phyloP scores from a whole-genome alignment of 2,113 vertebrate species.

The Chloropsis cyanopogon region DNA sequence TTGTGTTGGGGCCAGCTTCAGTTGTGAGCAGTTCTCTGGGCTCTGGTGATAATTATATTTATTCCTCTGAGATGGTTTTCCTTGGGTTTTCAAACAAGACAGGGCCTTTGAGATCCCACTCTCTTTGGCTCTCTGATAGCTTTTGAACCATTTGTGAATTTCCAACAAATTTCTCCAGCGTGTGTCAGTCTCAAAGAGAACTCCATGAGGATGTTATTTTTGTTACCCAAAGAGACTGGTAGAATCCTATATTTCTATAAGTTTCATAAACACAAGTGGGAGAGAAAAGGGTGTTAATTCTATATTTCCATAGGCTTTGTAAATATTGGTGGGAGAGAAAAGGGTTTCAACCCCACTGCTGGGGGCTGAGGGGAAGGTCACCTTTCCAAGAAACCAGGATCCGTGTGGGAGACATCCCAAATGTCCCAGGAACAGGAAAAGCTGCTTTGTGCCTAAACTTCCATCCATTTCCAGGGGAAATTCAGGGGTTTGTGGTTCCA shows the following conservation, averaged over 20 bases:
- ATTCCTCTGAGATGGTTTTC: not conserved
- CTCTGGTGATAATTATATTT: constrained; percentile 7
- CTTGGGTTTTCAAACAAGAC: not conserved
- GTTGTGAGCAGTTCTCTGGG: not conserved
- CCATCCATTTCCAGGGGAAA: not conserved
- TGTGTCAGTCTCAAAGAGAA: not conserved
- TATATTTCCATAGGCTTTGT: not conserved
- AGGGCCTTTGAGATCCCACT: not conserved
- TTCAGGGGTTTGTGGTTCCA: not conserved
- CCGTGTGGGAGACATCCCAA: not conserved
- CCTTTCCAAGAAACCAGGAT: not conserved
- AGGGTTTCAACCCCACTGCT: not conserved
- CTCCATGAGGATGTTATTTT: not conserved
- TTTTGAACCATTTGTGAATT: not conserved
- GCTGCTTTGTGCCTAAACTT: not conserved
- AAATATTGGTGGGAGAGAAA: not conserved
- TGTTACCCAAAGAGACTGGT: not conserved
- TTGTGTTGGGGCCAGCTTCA: constrained; percentile 25
- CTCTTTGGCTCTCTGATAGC: not conserved
- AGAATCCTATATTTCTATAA: not conserved
- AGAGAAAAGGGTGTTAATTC: not conserved
- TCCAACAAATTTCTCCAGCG: not conserved
- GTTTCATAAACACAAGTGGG: not conserved
- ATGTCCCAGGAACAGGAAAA: not conserved
- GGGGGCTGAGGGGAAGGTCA: not conserved